These are phyloP conservation scores for Sphaeramia orbicularis DNA, from an alignment of 2,797 vertebrate species.

Conservation along the genomic window DNA sequence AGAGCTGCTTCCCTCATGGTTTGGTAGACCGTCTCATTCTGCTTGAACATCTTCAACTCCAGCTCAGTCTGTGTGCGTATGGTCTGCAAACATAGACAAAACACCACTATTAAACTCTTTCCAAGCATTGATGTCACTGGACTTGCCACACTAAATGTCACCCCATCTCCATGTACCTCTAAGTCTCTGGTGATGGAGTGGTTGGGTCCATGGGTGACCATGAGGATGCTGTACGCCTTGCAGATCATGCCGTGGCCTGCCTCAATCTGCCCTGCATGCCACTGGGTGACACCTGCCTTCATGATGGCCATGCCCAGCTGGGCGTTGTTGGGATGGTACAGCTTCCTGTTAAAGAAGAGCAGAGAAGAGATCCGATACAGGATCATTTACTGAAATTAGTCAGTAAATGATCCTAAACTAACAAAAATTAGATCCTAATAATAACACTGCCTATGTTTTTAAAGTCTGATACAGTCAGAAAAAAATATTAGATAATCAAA, in stretches of 20 bases:
- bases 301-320: constrained; percentile 93
- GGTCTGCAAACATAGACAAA: constrained; percentile 73
- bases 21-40: constrained; percentile 87
- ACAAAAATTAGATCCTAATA: no score
- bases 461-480: no score
- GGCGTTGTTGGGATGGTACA: constrained; percentile 92
- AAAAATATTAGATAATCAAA: no score
- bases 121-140: background rate
- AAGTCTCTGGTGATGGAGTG: constrained; percentile 94
- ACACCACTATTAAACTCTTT: background rate
- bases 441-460: no score
- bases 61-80: constrained; percentile 93
- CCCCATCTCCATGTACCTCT: constrained; percentile 82
- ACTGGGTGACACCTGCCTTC: constrained; percentile 92
- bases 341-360: constrained; percentile 50
- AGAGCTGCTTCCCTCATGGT: constrained; percentile 90
- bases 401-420: no score
- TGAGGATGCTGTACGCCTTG: constrained; percentile 91
- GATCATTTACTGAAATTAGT: background rate
- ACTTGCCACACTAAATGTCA: background rate
- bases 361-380: background rate
- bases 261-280: constrained; percentile 94
- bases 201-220: constrained; percentile 93
- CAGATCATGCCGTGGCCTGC: constrained; percentile 92
- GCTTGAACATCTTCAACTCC: constrained; percentile 93